phyloP scores from a whole-genome alignment of 2,797 vertebrate species.

The Leptoclinus maculatus region DNA sequence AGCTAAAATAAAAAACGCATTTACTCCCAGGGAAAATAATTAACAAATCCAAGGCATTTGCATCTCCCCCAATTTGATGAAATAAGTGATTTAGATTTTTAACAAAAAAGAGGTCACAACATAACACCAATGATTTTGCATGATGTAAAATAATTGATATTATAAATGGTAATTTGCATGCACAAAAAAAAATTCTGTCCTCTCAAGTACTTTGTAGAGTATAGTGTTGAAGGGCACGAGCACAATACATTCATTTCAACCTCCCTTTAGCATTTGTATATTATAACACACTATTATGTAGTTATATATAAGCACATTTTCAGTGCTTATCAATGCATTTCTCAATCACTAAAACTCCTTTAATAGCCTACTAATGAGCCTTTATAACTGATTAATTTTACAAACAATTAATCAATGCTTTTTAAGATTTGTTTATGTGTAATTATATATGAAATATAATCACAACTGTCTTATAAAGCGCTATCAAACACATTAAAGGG shows the following conservation, averaged over 20 bases:
- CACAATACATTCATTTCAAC: background rate
- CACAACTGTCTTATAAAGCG: background rate
- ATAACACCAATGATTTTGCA: background rate
- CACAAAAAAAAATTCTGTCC: background rate
- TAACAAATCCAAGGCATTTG: background rate
- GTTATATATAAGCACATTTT: background rate
- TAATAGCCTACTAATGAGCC: background rate
- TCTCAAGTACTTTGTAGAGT: background rate
- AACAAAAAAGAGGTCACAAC: background rate
- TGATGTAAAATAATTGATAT: background rate
- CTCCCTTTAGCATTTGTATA: too few relatives aligned
- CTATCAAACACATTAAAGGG: background rate
- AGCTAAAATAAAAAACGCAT: background rate
- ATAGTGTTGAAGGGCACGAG: background rate
- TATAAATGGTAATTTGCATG: background rate
- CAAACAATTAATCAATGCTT: background rate
- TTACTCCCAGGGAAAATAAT: background rate
- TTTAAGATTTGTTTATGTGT: background rate
- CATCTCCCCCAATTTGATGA: background rate
- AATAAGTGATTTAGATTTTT: background rate
- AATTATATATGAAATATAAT: background rate
- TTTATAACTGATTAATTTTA: too few relatives aligned
- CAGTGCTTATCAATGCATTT: fast-evolving
- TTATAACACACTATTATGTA: background rate
- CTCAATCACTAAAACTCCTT: background rate